A percentile compares a stretch with the other conserved stretches of the same genome.
Evolutionary conservation across 2,888 invertebrate genomes (phyloP).

Genomic region (Callinectes sapidus): DNA sequence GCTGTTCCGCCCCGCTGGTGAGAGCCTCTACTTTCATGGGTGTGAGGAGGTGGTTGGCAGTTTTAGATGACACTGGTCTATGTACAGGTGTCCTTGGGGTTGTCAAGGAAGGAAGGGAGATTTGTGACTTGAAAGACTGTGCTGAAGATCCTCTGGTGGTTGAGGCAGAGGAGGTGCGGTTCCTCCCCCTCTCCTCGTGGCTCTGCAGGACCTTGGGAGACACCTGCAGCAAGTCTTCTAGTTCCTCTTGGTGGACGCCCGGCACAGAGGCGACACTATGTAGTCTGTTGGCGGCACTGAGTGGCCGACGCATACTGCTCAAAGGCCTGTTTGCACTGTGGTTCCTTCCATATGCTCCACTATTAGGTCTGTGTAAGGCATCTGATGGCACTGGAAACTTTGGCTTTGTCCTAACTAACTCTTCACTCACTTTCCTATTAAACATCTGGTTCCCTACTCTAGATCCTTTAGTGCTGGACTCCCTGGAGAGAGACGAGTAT

Average conservation of each 20-base stretch:
- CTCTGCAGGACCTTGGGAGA: conserved; percentile 56
- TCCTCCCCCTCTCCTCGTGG: conserved; percentile 24
- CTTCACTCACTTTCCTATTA: conserved; percentile 41
- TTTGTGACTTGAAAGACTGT: conserved; percentile 42
- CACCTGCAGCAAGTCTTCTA: conserved; percentile 55
- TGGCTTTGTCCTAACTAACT: conserved; percentile 1
- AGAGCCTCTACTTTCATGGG: conserved; percentile 45
- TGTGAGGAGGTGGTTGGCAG: conserved; percentile 50
- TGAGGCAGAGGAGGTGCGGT: conserved; percentile 47
- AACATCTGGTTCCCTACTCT: conserved; percentile 39
- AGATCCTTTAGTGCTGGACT: conserved; percentile 61
- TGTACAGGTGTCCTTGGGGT: conserved; percentile 51
- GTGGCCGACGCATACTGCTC: conserved; percentile 54
- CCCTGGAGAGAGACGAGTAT: conserved; percentile 60
- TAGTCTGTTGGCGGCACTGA: conserved; percentile 48
- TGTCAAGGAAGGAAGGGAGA: conserved; percentile 57
- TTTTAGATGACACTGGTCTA: conserved; percentile 56
- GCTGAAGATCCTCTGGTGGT: conserved; percentile 52
- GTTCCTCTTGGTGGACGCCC: conserved; percentile 45
- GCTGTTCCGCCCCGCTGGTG: conserved; percentile 38
- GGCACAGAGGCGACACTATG: conserved; percentile 27
- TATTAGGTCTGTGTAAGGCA: conserved; percentile 36
- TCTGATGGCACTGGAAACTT: background rate
- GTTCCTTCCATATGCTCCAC: conserved; percentile 17
- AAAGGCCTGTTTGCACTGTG: conserved; percentile 41